Conservation (phyloP, 1,140 invertebrate genomes). For the Drosophila seguyi region DNA sequence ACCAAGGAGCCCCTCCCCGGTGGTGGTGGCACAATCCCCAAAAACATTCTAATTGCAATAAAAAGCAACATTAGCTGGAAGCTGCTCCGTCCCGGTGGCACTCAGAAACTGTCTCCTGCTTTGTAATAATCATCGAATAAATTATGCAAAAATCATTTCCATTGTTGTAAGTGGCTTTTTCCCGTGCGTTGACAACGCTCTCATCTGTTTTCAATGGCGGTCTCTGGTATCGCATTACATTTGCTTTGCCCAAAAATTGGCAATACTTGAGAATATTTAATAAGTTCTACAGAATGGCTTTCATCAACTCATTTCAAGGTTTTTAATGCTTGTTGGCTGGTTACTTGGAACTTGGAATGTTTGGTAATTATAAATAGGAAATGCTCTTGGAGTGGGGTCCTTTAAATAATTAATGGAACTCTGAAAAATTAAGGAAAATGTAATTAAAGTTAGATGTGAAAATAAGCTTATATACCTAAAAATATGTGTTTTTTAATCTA, state of each 20-base stretch:
- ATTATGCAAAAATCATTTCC: slow-evolving; percentile 82
- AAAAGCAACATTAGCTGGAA: slow-evolving; percentile 67
- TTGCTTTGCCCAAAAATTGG: slow-evolving; percentile 53
- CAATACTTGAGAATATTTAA: slow-evolving; percentile 75
- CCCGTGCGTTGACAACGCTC: slow-evolving; percentile 22
- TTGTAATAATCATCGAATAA: slow-evolving; percentile 82
- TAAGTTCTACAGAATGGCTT: slow-evolving; percentile 43
- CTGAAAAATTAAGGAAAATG: neutral
- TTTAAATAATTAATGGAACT: neutral
- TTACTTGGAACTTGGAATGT: neutral
- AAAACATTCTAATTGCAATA: slow-evolving; percentile 81
- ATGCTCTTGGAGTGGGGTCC: neutral
- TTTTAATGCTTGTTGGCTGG: slow-evolving; percentile 10
- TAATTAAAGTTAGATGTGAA: neutral
- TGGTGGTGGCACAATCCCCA: slow-evolving; percentile 17
- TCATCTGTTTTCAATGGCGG: slow-evolving; percentile 17
- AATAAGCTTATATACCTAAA: no score
- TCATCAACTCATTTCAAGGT: slow-evolving; percentile 22
- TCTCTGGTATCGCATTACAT: slow-evolving; percentile 59
- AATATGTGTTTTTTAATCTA: no score
- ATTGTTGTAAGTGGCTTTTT: slow-evolving; percentile 79
- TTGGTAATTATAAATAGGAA: slow-evolving; percentile 6
- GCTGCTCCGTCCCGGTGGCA: slow-evolving; percentile 33
- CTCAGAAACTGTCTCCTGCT: slow-evolving; percentile 54
- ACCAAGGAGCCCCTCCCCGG: slow-evolving; percentile 7